A percentile compares a stretch with the other conserved stretches of the same genome.
Conservation (phyloP, 53 echinoderm and acorn worm species). For the Paelopatides confundens region DNA sequence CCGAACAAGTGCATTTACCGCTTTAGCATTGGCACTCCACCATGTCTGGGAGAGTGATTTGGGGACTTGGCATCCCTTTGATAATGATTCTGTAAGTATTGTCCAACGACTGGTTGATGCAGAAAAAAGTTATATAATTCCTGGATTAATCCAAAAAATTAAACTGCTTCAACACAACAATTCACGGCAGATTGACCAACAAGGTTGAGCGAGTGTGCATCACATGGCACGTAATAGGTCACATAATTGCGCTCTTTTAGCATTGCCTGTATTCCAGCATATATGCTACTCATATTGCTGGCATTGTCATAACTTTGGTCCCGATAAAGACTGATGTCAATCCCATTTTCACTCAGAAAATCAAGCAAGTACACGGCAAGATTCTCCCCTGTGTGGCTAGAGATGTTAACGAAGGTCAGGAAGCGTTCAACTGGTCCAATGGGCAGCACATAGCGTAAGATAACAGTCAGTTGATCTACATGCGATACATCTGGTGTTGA, state of each 20-base stretch:
- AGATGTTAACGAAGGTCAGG: background rate
- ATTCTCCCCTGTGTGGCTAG: background rate
- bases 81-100: too few species aligned
- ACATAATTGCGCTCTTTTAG: background rate
- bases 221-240: background rate
- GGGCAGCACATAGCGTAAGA: background rate
- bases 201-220: background rate
- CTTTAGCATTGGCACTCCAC: too few species aligned
- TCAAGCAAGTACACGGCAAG: background rate
- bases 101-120: too few species aligned
- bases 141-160: too few species aligned
- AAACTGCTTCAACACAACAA: too few species aligned
- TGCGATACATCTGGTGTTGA: background rate
- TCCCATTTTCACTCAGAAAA: background rate
- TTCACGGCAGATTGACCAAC: constrained; percentile 5
- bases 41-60: too few species aligned
- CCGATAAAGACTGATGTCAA: background rate
- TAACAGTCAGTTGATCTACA: background rate
- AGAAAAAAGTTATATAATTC: too few species aligned
- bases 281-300: background rate
- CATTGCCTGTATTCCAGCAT: background rate
- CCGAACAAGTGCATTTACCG: too few species aligned
- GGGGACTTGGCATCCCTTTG: too few species aligned
- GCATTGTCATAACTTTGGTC: constrained; percentile 1
- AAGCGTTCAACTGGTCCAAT: background rate